phyloP scores from a whole-genome alignment of 2,797 vertebrate genomes.

The Girardinus metallicus region DNA sequence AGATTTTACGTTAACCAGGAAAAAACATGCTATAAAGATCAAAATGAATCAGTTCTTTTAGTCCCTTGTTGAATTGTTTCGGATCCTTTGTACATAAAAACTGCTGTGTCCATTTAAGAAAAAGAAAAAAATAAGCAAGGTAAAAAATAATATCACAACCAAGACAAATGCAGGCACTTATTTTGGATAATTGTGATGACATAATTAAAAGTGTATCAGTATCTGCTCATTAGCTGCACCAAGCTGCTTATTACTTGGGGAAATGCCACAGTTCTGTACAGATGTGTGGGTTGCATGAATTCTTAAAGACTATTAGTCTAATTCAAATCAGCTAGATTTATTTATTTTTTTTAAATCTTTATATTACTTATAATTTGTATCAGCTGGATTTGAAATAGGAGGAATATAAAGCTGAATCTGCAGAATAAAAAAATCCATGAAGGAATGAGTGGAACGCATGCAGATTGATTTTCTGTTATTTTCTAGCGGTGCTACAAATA shows the following conservation, averaged over 20 bases:
- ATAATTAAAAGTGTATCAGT: conserved; percentile 55
- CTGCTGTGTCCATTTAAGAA: conserved; percentile 3
- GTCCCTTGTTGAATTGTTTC: neutral
- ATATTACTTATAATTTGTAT: neutral
- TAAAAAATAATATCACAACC: conserved; percentile 13
- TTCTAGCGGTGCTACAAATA: conserved; percentile 1
- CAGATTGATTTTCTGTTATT: conserved; percentile 7
- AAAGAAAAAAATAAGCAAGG: conserved; percentile 1
- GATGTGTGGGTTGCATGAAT: conserved; percentile 58
- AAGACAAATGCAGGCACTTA: conserved; percentile 40
- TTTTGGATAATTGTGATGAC: conserved; percentile 49
- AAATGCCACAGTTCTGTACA: conserved; percentile 51
- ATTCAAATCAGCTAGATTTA: conserved; percentile 9
- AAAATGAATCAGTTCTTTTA: neutral
- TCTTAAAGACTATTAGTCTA: conserved; percentile 18
- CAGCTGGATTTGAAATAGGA: conserved; percentile 3
- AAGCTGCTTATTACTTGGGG: conserved; percentile 63
- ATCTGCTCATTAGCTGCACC: conserved; percentile 58
- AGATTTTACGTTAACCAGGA: neutral
- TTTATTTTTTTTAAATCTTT: too few relatives aligned
- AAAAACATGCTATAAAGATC: neutral
- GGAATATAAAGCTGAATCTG: neutral
- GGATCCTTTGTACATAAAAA: neutral
- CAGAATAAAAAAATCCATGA: conserved; percentile 1
- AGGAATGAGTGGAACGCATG: neutral